Base-by-base conservation (phyloP, 2,888 invertebrate species). In the Leptura quadrifasciata region DNA sequence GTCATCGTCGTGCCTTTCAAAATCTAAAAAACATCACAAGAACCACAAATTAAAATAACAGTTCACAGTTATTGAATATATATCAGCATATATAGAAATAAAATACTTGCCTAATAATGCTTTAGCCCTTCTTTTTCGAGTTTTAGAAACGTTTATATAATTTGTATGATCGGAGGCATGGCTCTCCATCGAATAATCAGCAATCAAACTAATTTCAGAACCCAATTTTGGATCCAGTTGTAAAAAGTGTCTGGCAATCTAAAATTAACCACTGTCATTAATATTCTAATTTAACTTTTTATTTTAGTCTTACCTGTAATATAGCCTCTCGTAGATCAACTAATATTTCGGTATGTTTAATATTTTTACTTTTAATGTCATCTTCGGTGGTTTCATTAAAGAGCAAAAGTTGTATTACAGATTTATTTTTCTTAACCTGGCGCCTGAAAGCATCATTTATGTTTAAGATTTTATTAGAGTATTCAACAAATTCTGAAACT, bases 321-420 rank as follows among this genome's bases (percentile, higher is more conserved):
- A 99, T 97, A 35, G 98, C 96, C 90, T 99, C 98, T 82, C 98
- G 92, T 70, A 99, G 91, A 90, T 99, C 98, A n/a, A 99, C 98
- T 81, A 99, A 91, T 85, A 99, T 95, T 91, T 99, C 99, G 84
- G 99, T 99, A 91, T 99, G 99, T 79, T 96, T 94, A 69, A 99
- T 97, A 91, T 99, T 99, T 90, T 99, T 99, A 77, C 95, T 96
- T 87, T 98, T 95, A 15, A 95, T 91, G 88, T 96, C 96, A 83
- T 97, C 96, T 85, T 94, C 94, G 78, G 92, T 93, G 79, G 91
- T 92, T 87, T 95, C 95, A 52, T 96, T 96, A 90, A 97, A 97
- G 20, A 98, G 90, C 84, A 98, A 92, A 73, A 96, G 92, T 88
- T 97, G 97, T 80, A 98, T 93, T 80, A 98, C 94, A 0, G 98